A percentile compares a stretch with the other conserved stretches of the same genome.
Conservation (phyloP, 2,888 invertebrate genomes). For the Noctua comes region DNA sequence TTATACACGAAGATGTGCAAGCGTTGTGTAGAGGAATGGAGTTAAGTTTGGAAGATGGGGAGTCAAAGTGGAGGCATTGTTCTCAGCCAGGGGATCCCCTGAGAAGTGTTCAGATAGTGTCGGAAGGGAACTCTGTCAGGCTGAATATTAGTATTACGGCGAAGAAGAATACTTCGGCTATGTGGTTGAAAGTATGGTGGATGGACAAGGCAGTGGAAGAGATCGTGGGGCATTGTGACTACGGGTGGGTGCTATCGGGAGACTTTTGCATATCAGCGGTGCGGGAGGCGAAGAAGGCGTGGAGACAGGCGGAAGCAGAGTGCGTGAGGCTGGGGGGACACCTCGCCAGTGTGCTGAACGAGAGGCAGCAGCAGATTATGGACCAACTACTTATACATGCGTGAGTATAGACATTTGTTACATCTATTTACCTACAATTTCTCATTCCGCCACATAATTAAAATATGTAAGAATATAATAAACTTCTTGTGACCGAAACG, state of each 20-base stretch:
- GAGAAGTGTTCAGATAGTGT: constrained; percentile 91
- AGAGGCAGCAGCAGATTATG: constrained; percentile 91
- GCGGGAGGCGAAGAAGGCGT: constrained; percentile 90
- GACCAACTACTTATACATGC: constrained; percentile 92
- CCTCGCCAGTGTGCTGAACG: constrained; percentile 92
- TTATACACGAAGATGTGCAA: constrained; percentile 82
- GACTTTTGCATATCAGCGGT: constrained; percentile 92
- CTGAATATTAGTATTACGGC: constrained; percentile 85
- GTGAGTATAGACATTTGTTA: constrained; percentile 82
- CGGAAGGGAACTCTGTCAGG: constrained; percentile 90
- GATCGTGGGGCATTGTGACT: constrained; percentile 92
- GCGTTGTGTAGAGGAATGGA: constrained; percentile 90
- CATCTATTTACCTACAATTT: neutral
- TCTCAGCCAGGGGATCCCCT: constrained; percentile 90
- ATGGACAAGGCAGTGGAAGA: constrained; percentile 91
- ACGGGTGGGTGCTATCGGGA: constrained; percentile 92
- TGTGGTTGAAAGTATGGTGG: constrained; percentile 91
- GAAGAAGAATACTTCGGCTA: constrained; percentile 83
- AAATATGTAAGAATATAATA: neutral
- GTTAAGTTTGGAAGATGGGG: constrained; percentile 90
- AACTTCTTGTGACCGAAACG: neutral
- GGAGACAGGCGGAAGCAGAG: constrained; percentile 93
- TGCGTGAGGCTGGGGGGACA: constrained; percentile 92
- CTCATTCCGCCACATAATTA: too few species aligned
- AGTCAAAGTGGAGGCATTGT: constrained; percentile 91